A percentile compares a stretch with the other conserved stretches of the same genome.
Evolutionary conservation across 53 echinoderm and acorn worm species (phyloP).

Genomic region (Luidia sarsii): DNA sequence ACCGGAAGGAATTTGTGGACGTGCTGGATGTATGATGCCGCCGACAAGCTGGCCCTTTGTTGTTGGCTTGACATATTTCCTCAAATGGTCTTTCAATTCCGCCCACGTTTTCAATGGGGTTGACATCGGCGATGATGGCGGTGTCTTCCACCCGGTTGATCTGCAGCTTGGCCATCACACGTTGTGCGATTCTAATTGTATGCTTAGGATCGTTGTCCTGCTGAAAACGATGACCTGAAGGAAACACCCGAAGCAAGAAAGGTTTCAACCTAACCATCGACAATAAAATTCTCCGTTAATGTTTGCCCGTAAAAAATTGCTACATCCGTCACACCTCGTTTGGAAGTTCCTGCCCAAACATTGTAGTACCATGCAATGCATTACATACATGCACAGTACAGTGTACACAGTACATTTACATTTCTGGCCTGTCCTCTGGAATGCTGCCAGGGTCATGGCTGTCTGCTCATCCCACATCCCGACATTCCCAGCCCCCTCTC

Average conservation of each 20-base stretch:
- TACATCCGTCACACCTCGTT: conserved; percentile 41
- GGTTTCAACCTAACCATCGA: conserved; percentile 35
- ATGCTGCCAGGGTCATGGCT: no score
- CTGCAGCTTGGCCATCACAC: conserved; percentile 7
- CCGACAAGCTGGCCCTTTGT: conserved; percentile 32
- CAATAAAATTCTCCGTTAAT: conserved; percentile 42
- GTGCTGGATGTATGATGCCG: conserved; percentile 46
- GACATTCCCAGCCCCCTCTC: no score
- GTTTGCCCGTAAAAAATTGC: conserved; percentile 45
- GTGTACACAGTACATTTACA: no score
- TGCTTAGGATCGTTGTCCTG: conserved; percentile 69
- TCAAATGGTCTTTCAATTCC: conserved; percentile 49
- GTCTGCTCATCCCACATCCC: no score
- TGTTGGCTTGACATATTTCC: conserved; percentile 34
- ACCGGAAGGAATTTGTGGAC: conserved; percentile 19
- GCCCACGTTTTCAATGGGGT: conserved; percentile 64
- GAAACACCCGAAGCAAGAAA: conserved; percentile 28
- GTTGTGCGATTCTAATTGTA: background rate
- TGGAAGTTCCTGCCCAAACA: conserved; percentile 62
- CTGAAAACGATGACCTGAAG: conserved; percentile 43
- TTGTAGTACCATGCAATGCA: no score
- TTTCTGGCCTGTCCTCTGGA: no score
- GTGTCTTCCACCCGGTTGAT: conserved; percentile 65
- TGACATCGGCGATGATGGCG: conserved; percentile 56
- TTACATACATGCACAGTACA: no score